Conservation (phyloP, 2,113 vertebrate species). For the Misgurnus mizolepis region DNA sequence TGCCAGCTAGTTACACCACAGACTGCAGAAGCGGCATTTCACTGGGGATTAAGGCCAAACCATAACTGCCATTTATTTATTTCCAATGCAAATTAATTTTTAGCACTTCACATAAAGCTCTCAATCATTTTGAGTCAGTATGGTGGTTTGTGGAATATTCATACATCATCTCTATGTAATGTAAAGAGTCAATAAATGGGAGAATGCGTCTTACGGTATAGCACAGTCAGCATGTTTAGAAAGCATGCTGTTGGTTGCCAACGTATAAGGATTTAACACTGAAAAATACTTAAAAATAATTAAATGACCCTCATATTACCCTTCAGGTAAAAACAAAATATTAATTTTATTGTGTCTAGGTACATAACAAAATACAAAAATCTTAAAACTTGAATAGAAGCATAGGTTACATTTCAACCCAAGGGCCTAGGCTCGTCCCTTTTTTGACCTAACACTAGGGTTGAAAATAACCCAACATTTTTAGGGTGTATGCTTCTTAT, state of each 20-base stretch:
- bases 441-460: too few relatives aligned
- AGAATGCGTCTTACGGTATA: neutral
- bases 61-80: constrained; percentile 22
- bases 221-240: constrained; percentile 4
- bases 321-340: too few relatives aligned
- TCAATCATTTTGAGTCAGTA: constrained; percentile 15
- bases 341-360: too few relatives aligned
- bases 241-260: neutral
- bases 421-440: too few relatives aligned
- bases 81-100: constrained; percentile 32
- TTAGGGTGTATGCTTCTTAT: too few relatives aligned
- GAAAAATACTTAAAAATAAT: neutral
- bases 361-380: too few relatives aligned
- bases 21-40: neutral
- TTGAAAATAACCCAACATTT: too few relatives aligned
- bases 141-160: constrained; percentile 14
- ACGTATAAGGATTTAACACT: neutral
- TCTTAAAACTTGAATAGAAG: too few relatives aligned
- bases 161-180: constrained; percentile 4
- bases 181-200: neutral
- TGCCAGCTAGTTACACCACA: constrained; percentile 17
- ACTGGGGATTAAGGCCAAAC: constrained; percentile 16
- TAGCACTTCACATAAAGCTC: constrained; percentile 19
- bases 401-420: too few relatives aligned
- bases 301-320: too few relatives aligned